phyloP scores from a whole-genome alignment of 2,797 vertebrate species.

The Zenarchopterus dispar region DNA sequence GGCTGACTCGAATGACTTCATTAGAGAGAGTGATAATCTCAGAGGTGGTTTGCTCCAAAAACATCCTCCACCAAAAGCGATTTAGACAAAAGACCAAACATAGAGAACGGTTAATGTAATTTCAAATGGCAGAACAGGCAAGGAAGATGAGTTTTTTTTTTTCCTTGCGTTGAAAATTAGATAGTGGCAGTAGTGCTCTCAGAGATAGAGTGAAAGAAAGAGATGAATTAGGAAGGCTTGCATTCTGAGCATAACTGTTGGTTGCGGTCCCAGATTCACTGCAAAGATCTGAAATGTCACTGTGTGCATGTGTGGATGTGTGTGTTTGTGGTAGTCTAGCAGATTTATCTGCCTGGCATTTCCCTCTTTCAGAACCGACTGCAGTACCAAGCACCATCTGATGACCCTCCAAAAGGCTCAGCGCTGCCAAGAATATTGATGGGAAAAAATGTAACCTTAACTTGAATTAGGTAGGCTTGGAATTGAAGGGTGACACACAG shows the following conservation, averaged over 20 bases:
- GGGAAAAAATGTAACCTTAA: slow-evolving; percentile 65
- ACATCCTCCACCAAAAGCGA: slow-evolving; percentile 34
- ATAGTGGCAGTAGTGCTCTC: slow-evolving; percentile 39
- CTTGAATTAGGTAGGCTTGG: slow-evolving; percentile 56
- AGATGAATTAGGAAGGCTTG: slow-evolving; percentile 52
- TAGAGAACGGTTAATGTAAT: slow-evolving; percentile 46
- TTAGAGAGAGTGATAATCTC: slow-evolving; percentile 68
- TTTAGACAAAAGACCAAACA: slow-evolving; percentile 50
- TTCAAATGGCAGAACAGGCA: slow-evolving; percentile 31
- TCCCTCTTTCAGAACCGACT: slow-evolving; percentile 63
- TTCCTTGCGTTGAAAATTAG: slow-evolving; percentile 30
- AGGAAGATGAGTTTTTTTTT: slow-evolving; percentile 30
- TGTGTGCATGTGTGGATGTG: slow-evolving; percentile 36
- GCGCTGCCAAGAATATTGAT: slow-evolving; percentile 58
- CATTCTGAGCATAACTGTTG: slow-evolving; percentile 56
- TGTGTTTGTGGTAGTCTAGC: slow-evolving; percentile 46
- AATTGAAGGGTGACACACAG: slow-evolving; percentile 41
- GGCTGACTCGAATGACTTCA: slow-evolving; percentile 67
- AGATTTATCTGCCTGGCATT: slow-evolving; percentile 80
- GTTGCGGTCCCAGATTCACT: slow-evolving; percentile 59
- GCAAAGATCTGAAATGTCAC: slow-evolving; percentile 73
- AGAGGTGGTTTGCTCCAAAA: slow-evolving; percentile 52
- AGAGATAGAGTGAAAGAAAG: slow-evolving; percentile 31
- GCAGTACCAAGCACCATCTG: slow-evolving; percentile 59
- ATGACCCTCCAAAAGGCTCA: slow-evolving; percentile 70